These are phyloP conservation scores for Tychaedon coryphoeus DNA, from an alignment of 2,113 vertebrate genomes.

Conservation along the genomic window DNA sequence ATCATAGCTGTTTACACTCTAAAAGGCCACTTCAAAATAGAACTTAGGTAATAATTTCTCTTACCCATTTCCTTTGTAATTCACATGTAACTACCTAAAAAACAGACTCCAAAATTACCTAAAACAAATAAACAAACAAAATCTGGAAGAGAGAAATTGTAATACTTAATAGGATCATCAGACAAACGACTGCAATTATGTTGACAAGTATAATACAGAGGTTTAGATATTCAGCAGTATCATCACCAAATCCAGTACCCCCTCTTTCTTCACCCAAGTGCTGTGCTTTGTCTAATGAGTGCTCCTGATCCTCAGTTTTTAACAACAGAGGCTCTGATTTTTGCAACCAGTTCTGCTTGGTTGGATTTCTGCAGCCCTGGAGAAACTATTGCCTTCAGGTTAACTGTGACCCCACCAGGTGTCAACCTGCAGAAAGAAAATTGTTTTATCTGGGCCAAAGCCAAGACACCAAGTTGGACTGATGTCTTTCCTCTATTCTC, in stretches of 20 bases:
- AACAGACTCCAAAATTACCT: slow-evolving; percentile 15
- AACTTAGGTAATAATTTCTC: slow-evolving; percentile 20
- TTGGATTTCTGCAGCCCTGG: background rate
- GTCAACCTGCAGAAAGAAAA: background rate
- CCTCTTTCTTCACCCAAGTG: background rate
- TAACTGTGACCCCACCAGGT: background rate
- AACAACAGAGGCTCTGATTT: background rate
- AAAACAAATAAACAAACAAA: slow-evolving; percentile 9
- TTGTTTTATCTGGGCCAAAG: background rate
- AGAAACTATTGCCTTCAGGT: background rate
- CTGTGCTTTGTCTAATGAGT: background rate
- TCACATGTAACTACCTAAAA: slow-evolving; percentile 20
- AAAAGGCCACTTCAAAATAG: slow-evolving; percentile 19
- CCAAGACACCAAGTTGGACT: background rate
- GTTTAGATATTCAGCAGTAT: background rate
- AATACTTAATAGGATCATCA: slow-evolving; percentile 30
- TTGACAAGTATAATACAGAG: background rate
- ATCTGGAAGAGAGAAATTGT: background rate
- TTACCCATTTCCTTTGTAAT: slow-evolving; percentile 25
- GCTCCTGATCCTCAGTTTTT: background rate
- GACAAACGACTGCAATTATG: slow-evolving; percentile 43
- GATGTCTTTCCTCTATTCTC: background rate
- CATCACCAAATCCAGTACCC: background rate
- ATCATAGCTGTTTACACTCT: background rate
- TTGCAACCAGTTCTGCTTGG: background rate